These are phyloP conservation scores for Caenorhabditis plicata DNA, from an alignment of 2,888 invertebrate species.

Conservation along the genomic window DNA sequence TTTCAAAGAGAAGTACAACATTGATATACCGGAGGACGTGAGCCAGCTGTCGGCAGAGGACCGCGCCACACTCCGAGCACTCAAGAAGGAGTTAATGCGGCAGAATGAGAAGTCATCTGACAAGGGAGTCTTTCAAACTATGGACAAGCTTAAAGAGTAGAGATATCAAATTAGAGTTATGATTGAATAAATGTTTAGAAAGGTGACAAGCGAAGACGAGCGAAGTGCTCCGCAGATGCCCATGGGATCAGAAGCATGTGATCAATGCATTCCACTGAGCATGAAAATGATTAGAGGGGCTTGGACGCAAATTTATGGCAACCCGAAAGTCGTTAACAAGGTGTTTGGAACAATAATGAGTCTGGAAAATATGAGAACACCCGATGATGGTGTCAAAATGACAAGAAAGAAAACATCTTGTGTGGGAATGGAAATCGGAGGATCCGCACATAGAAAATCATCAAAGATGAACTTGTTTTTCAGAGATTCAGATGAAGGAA, in stretches of 20 bases:
- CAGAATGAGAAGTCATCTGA: slow-evolving; percentile 41
- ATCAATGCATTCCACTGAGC: slow-evolving; percentile 48
- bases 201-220: slow-evolving; percentile 25
- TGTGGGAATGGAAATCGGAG: slow-evolving; percentile 52
- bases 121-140: slow-evolving; percentile 46
- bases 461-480: slow-evolving; percentile 53
- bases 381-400: slow-evolving; percentile 34
- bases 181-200: slow-evolving; percentile 13
- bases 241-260: slow-evolving; percentile 29
- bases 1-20: slow-evolving; percentile 56
- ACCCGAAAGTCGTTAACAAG: slow-evolving; percentile 51
- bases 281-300: slow-evolving; percentile 48
- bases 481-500: slow-evolving; percentile 44
- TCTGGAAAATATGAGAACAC: slow-evolving; percentile 32
- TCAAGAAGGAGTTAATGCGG: slow-evolving; percentile 48
- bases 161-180: background rate
- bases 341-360: slow-evolving; percentile 55
- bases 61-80: slow-evolving; percentile 45
- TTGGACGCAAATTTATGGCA: slow-evolving; percentile 62
- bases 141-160: slow-evolving; percentile 42
- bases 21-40: slow-evolving; percentile 53
- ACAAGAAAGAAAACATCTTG: slow-evolving; percentile 45
- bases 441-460: slow-evolving; percentile 11
- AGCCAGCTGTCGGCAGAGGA: slow-evolving; percentile 51
- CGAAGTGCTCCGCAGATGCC: slow-evolving; percentile 14